phyloP scores from a whole-genome alignment of 2,113 vertebrate species.

The Isichthys henryi region DNA sequence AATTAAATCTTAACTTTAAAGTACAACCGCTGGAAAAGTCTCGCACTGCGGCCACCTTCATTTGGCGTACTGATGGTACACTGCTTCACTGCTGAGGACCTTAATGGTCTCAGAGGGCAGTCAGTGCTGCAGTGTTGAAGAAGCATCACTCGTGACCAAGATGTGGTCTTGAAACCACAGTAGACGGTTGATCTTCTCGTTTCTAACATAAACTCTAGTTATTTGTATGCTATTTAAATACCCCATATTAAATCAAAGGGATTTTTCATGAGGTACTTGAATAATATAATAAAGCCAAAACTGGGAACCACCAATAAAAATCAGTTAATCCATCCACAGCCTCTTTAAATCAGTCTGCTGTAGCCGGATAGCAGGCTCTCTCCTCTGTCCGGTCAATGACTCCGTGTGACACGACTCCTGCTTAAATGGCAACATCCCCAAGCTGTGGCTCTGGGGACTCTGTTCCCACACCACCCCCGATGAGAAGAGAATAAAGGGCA shows the following conservation, averaged over 20 bases:
- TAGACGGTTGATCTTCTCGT: neutral
- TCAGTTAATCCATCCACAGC: neutral
- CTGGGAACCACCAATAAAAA: no score
- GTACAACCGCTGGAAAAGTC: neutral
- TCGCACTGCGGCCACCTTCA: neutral
- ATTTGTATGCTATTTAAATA: neutral
- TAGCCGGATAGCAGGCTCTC: neutral
- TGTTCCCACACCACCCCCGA: no score
- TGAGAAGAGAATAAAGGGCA: neutral
- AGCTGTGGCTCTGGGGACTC: no score
- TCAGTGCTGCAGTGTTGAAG: neutral
- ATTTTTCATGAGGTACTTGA: neutral
- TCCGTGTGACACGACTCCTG: no score
- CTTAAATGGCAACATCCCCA: no score
- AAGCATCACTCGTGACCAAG: neutral
- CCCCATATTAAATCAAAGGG: neutral
- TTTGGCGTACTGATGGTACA: neutral
- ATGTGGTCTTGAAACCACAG: neutral
- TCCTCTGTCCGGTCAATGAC: no score
- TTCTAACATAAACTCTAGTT: neutral
- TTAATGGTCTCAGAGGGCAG: neutral
- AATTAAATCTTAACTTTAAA: neutral
- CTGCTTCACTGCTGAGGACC: neutral
- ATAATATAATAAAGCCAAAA: no score
- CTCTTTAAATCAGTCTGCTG: neutral